A percentile compares a stretch with the other conserved stretches of the same genome.
Conservation (phyloP, 2,113 vertebrate genomes). For the Crotalus helleri region DNA sequence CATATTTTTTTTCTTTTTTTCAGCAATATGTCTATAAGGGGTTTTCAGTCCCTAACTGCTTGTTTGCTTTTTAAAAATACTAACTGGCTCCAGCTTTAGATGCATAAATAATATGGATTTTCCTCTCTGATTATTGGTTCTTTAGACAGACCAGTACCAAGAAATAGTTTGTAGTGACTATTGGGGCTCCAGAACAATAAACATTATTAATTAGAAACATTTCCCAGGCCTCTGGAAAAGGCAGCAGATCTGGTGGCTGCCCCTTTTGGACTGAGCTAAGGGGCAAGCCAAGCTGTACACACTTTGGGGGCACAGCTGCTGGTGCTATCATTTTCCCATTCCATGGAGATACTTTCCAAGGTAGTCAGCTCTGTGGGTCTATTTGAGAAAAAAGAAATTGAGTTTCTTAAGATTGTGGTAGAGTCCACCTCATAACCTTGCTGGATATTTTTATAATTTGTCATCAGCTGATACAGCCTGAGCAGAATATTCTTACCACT, state of each 20-base stretch:
- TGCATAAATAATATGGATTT: not conserved
- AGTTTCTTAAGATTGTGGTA: conserved; percentile 43
- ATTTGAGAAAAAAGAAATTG: not conserved
- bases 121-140: not conserved
- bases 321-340: conserved; percentile 20
- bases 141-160: not conserved
- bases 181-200: not conserved
- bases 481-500: conserved; percentile 80
- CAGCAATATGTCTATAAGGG: not conserved
- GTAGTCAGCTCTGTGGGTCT: conserved; percentile 6
- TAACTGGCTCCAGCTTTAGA: not conserved
- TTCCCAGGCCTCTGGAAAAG: not conserved
- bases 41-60: not conserved
- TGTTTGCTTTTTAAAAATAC: not conserved
- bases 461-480: conserved; percentile 73
- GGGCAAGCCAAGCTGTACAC: conserved; percentile 37
- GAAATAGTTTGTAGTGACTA: not conserved
- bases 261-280: conserved; percentile 9
- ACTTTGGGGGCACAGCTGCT: conserved; percentile 22
- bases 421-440: conserved; percentile 68
- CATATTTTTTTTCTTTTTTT: not conserved
- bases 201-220: not conserved
- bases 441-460: conserved; percentile 83
- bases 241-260: not conserved
- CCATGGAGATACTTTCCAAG: conserved; percentile 43